Base-by-base conservation (phyloP, 2,888 invertebrate genomes). In the Operophtera brumata region DNA sequence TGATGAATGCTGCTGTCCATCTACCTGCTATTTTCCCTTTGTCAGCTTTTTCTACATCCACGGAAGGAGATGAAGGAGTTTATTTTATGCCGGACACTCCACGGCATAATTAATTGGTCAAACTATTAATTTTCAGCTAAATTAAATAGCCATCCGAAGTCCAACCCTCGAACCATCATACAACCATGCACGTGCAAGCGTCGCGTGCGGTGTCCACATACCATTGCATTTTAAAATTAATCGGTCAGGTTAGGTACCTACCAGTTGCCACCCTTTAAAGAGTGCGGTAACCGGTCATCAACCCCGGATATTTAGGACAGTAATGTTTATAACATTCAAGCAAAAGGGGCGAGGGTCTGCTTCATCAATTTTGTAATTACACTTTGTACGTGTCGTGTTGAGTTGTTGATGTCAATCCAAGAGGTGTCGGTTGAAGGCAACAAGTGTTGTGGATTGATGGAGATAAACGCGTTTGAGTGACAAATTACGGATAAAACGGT, bases 151-250 rank as follows among this genome's bases (percentile, higher is more conserved):
- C 39, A 10, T 14, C 10, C 25, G n/a, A 11, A 40, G 12, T 26
- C 40, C 26, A 32, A 47, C 55, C 50, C 8, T 30, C 9, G 9
- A 9, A 8, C 50, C 41, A 51, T 47, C 36, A 51, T 47, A 42
- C 62, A 57, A 67, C 62, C 64, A 65, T 60, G n/a, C 57, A 63
- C 66, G 67, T 65, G 61, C 65, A 58, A 39, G 28, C 54, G 57
- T 84, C 67, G 87, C 86, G 84, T 87, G 85, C 69, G 66, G 65
- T 64, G 70, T 72, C 69, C 76, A 78, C 51, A 82, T 83, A 81
- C 74, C 77, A 73, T 73, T 78, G 77, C 80, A 79, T 84, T 87
- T 87, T 81, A 82, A 83, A 86, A 84, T 85, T 82, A 87, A 87
- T 84, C 77, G 48, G 32, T 78, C 69, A 50, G 50, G 46, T 30